Evolutionary conservation across 1,140 invertebrate species (phyloP).

Genomic region (Drosophila kohkoa): DNA sequence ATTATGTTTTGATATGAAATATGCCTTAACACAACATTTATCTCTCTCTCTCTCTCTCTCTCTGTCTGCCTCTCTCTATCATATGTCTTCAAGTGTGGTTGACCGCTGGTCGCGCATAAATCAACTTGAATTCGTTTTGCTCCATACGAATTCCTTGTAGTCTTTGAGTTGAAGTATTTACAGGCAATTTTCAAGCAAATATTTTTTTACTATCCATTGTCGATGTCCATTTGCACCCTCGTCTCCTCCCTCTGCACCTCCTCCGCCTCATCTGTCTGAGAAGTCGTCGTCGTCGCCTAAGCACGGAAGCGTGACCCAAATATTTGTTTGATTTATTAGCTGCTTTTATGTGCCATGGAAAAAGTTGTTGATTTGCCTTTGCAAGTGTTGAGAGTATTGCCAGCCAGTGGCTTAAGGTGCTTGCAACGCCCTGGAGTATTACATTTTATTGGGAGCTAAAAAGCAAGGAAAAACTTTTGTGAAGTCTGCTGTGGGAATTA

Average conservation of each 20-base stretch:
- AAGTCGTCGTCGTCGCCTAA: constrained; percentile 19
- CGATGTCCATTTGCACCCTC: constrained; percentile 66
- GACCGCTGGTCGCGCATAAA: constrained; percentile 71
- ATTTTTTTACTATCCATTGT: constrained; percentile 64
- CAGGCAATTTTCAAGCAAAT: constrained; percentile 80
- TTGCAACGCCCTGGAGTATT: constrained; percentile 21
- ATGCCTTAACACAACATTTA: constrained; percentile 42
- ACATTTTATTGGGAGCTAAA: not conserved
- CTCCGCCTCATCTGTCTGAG: constrained; percentile 27
- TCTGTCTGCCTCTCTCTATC: not conserved
- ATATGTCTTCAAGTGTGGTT: constrained; percentile 60
- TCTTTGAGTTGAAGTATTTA: constrained; percentile 59
- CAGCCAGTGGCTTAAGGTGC: constrained; percentile 32
- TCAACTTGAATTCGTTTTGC: constrained; percentile 49
- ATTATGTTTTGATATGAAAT: constrained; percentile 69
- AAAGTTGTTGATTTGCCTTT: constrained; percentile 51
- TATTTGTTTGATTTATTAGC: constrained; percentile 83
- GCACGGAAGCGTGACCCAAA: constrained; percentile 80
- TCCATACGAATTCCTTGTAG: constrained; percentile 10
- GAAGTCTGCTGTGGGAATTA: not conserved
- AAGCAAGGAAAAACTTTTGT: not conserved
- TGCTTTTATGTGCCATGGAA: constrained; percentile 57
- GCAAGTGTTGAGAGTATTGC: constrained; percentile 16
- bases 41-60: constrained; percentile 3
- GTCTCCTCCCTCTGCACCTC: not conserved